Percentiles rank a stretch among this genome's conserved stretches.
phyloP scores from a whole-genome alignment of 1,140 invertebrate genomes.

The Helicoverpa zea region DNA sequence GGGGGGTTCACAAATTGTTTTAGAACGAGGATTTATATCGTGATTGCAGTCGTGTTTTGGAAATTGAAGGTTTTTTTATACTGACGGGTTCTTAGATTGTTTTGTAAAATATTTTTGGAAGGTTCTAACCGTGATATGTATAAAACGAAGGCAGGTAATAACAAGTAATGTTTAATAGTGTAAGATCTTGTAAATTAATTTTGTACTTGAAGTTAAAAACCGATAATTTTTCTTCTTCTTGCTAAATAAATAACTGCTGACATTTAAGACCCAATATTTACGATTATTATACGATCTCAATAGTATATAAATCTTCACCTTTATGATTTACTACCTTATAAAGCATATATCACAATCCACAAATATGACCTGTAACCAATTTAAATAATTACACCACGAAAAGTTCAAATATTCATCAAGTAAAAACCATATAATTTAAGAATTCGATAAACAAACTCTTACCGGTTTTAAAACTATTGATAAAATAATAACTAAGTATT shows the following conservation, averaged over 20 bases:
- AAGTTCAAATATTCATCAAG: conserved; percentile 23
- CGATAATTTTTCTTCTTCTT: too few relatives aligned
- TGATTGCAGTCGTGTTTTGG: conserved; percentile 15
- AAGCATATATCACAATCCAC: conserved; percentile 1
- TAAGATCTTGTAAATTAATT: too few relatives aligned
- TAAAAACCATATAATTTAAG: conserved; percentile 27
- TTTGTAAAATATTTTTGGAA: too few relatives aligned
- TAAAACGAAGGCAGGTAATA: too few relatives aligned
- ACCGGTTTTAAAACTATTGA: conserved; percentile 26
- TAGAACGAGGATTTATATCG: conserved; percentile 31
- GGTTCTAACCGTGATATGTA: too few relatives aligned
- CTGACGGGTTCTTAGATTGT: too few relatives aligned
- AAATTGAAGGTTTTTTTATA: background rate
- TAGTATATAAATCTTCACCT: too few relatives aligned
- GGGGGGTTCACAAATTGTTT: conserved; percentile 50
- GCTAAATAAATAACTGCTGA: too few relatives aligned
- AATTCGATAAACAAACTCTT: conserved; percentile 32
- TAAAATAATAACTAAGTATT: conserved; percentile 36
- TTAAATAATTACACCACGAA: conserved; percentile 17
- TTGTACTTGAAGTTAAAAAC: too few relatives aligned
- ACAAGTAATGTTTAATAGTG: too few relatives aligned
- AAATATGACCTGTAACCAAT: background rate
- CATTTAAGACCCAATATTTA: too few relatives aligned
- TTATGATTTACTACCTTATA: background rate
- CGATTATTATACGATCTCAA: too few relatives aligned